Evolutionary conservation across 2,888 invertebrate species (phyloP), one percentile per base, ranked within the genome.

Genomic region (Blastobasis adustella): DNA sequence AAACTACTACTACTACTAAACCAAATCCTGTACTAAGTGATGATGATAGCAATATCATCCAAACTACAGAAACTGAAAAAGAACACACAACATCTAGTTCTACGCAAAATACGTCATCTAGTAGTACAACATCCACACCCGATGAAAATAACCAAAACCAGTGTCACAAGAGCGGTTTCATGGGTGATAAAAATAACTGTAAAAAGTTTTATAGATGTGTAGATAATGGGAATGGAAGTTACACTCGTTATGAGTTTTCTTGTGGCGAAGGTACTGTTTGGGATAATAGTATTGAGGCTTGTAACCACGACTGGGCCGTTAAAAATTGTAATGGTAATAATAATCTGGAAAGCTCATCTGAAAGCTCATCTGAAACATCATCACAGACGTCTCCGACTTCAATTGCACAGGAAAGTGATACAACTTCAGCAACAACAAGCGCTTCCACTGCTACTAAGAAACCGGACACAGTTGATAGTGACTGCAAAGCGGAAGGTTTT

Each of bases 121-220:
- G 37, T 38, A 39, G 10, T 45, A n/a, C 53, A 37, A 40, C 48
- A 50, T 50, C 39, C 49, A 45, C n/a, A 44, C 8, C 51, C 46
- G 36, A 7, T 46, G 37, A 56, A 51, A 55, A 50, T 47, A 59
- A 55, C n/a, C 6, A 10, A 8, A 47, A 41, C 10, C 49, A 58
- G 50, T 82, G 82, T 54, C 57, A 57, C 46, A 52, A 49, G 41
- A 91, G 90, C 71, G 93, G 93, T 37, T 94, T 92, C 67, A 90
- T 90, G 65, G 90, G 91, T 65, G 76, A 75, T 61, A 47, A 53
- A 53, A 62, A 77, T 36, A 87, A 93, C 62, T 94, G 94, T 62
- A 89, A 84, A 56, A 93, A 91, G 70, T 94, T 93, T 76, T 92
- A 92, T 60, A 85, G 93, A 61, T 94, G 94, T 66, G 92, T 93